Evolutionary conservation across 2,797 vertebrate genomes (phyloP), one percentile per base, ranked within the genome.

Genomic region (Leptatherina wallacei): DNA sequence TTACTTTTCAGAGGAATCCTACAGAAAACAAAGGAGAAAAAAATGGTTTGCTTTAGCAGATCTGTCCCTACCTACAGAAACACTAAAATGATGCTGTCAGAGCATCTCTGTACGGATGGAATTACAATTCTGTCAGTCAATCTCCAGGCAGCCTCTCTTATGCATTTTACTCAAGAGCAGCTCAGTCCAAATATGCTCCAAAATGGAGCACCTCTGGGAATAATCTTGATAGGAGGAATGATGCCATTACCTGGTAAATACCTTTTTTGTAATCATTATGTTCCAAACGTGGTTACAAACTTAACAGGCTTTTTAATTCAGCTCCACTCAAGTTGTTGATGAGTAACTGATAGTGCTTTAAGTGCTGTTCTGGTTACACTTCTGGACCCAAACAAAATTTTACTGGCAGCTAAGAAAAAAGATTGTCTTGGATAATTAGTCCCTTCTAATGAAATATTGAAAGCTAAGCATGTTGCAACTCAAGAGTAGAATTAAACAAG

Each of bases 231-330:
- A 22, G 8, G 9, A 24, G n/a, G n/a, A 51, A 89, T 90, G 63
- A 86, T 76, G 73, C 80, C 80, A 91, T 89, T 86, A 91, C 72
- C 80, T 87, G 71, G 68, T 73, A 78, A 87, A 85, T 84, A 78
- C 67, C 67, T 82, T 85, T 71, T 60, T 73, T 33, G 49, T 80
- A 85, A 87, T 86, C 84, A 85, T 81, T 80, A 85, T 68, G 24
- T 82, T 76, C 68, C 12, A 58, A 64, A 82, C 35, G 36, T 68
- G 61, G 68, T 77, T 61, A 72, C 73, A 72, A 75, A 74, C 85
- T 75, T 44, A 32, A 44, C 65, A 47, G 38, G 65, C n/a, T 57
- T 33, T 36, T 52, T 16, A 64, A 51, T 52, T 33, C 47, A 24
- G 44, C 7, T n/a, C 13, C 24, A 36, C 32, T 52, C n/a, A 2